Percentiles rank a stretch among this genome's conserved stretches.
Evolutionary conservation across 1,140 invertebrate genomes (phyloP).

Genomic region (Phthorimaea operculella): DNA sequence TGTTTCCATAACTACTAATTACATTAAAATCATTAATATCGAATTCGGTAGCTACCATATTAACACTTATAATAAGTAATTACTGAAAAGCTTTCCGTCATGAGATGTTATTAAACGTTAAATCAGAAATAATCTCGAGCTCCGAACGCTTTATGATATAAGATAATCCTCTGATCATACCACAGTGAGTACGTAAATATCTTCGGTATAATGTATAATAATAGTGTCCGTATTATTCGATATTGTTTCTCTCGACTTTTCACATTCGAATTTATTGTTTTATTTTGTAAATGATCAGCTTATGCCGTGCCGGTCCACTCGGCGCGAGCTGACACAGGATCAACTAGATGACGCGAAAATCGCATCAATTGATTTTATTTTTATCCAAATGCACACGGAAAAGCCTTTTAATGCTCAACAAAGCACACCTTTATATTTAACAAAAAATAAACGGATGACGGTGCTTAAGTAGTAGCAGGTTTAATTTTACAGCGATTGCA

Average conservation of each 20-base stretch:
- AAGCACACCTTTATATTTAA: too few relatives aligned
- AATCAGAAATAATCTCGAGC: background rate
- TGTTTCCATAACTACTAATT: too few relatives aligned
- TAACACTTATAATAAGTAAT: too few relatives aligned
- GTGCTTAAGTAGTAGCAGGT: background rate
- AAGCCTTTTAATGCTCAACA: background rate
- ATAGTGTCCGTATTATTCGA: background rate
- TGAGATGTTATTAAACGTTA: background rate
- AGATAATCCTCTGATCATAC: background rate
- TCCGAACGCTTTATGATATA: too few relatives aligned
- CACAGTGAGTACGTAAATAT: background rate
- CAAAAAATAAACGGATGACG: background rate
- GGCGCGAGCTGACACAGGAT: slow-evolving; percentile 53
- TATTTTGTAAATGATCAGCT: slow-evolving; percentile 50
- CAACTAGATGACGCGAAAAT: slow-evolving; percentile 51
- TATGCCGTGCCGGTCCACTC: slow-evolving; percentile 43
- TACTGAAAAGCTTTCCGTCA: background rate
- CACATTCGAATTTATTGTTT: slow-evolving; percentile 12
- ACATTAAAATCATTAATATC: too few relatives aligned
- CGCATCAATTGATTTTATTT: slow-evolving; percentile 33
- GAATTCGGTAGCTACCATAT: too few relatives aligned
- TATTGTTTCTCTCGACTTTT: background rate
- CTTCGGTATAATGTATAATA: background rate
- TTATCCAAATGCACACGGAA: background rate
- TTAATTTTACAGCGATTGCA: background rate